phyloP scores from a whole-genome alignment of 2,113 vertebrate genomes.

The Gavia stellata region DNA sequence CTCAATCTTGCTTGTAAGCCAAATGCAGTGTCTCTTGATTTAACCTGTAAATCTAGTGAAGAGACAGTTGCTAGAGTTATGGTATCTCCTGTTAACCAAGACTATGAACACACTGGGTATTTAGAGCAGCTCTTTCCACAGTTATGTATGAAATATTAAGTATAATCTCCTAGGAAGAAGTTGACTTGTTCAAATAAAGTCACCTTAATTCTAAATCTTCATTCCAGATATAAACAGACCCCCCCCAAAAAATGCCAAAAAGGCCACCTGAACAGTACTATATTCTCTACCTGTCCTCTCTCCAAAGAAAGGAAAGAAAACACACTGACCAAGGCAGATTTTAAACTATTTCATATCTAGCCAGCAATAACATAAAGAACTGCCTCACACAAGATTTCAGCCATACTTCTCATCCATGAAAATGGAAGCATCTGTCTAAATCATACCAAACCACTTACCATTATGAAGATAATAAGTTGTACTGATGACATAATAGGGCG shows the following conservation, averaged over 20 bases:
- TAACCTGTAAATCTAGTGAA: background rate
- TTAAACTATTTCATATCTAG: background rate
- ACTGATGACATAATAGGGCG: background rate
- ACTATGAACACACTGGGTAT: background rate
- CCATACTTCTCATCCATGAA: background rate
- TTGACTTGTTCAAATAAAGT: background rate
- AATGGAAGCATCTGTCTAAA: background rate
- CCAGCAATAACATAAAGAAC: background rate
- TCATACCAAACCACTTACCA: background rate
- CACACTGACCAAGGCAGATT: accelerated
- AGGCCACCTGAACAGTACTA: background rate
- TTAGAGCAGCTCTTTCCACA: background rate
- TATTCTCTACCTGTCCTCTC: too few relatives aligned
- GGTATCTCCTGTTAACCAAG: background rate
- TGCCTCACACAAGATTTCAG: background rate
- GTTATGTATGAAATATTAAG: background rate
- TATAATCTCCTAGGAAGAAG: background rate
- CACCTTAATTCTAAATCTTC: background rate
- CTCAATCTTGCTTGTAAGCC: background rate
- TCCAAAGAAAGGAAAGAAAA: too few relatives aligned
- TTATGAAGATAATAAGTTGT: background rate
- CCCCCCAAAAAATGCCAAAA: background rate
- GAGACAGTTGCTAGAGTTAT: background rate
- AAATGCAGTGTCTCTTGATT: background rate
- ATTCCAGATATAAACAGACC: background rate